phyloP scores from a whole-genome alignment of 2,113 vertebrate genomes.

The Petroica traversi region DNA sequence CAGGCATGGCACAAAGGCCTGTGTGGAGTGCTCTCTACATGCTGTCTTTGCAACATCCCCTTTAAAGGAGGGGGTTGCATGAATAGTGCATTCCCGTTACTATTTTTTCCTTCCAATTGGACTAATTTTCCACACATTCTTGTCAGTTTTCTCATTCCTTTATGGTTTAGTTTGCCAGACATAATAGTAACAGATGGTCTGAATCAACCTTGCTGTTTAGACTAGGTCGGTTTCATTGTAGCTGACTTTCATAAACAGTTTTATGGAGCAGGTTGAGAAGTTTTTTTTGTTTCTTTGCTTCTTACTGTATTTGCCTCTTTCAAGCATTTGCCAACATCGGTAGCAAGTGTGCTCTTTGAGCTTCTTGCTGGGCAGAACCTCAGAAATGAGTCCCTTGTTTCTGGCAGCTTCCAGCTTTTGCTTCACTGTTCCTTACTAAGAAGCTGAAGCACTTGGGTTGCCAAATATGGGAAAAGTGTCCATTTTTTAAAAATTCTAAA shows the following conservation, averaged over 20 bases:
- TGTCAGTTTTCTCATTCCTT: conserved; percentile 46
- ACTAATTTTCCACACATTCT: conserved; percentile 42
- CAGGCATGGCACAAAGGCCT: not conserved
- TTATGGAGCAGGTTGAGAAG: not conserved
- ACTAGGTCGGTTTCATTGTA: conserved; percentile 17
- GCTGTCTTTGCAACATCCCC: not conserved
- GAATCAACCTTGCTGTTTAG: conserved; percentile 47
- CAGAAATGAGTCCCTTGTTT: not conserved
- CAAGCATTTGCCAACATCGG: not conserved
- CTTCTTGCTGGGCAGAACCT: not conserved
- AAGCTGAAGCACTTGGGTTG: not conserved
- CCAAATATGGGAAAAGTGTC: not conserved
- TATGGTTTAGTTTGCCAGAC: conserved; percentile 13
- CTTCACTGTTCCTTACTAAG: not conserved
- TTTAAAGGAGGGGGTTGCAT: not conserved
- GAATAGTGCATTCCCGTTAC: not conserved
- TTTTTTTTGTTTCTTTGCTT: not conserved
- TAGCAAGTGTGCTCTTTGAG: not conserved
- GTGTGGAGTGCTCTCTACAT: not conserved
- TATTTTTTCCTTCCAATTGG: not conserved
- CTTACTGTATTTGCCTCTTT: not conserved
- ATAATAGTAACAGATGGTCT: conserved; percentile 46
- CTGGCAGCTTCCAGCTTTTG: not conserved
- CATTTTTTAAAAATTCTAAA: not conserved
- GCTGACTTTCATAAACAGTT: not conserved